These are phyloP conservation scores for Plectrocnemia conspersa DNA, from an alignment of 1,140 invertebrate species.

Conservation along the genomic window DNA sequence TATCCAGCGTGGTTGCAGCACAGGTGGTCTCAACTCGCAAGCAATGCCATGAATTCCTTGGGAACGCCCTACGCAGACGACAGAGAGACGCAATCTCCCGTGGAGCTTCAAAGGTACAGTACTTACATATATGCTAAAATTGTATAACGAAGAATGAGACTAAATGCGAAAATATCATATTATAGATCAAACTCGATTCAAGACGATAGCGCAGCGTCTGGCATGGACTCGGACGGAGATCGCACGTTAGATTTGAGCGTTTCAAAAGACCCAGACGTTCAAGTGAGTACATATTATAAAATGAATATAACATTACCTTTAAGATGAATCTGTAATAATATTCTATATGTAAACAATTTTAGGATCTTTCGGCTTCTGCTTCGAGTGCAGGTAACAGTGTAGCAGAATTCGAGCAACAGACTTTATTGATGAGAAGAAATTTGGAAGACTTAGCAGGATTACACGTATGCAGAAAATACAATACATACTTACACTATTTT, in stretches of 20 bases:
- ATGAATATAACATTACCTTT: not conserved
- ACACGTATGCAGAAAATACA: constrained; percentile 33
- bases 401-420: constrained; percentile 49
- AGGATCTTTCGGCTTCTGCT: constrained; percentile 48
- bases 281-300: constrained; percentile 38
- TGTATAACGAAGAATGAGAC: not conserved
- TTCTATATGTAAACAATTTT: not conserved
- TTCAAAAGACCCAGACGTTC: constrained; percentile 49
- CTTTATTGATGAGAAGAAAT: constrained; percentile 49
- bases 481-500: no score
- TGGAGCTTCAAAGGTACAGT: constrained; percentile 30
- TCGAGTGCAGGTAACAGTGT: constrained; percentile 51
- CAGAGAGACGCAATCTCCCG: constrained; percentile 22
- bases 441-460: constrained; percentile 50
- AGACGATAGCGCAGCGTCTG: constrained; percentile 48
- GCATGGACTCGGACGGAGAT: constrained; percentile 43
- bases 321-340: not conserved
- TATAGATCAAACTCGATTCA: constrained; percentile 35
- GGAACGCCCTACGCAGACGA: constrained; percentile 16
- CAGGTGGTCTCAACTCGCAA: constrained; percentile 24
- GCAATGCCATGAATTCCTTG: constrained; percentile 20
- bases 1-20: constrained; percentile 32
- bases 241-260: constrained; percentile 51
- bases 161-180: constrained; percentile 4
- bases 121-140: not conserved